Base-by-base conservation (phyloP, 2,888 invertebrate species). In the Sialis lutaria region DNA sequence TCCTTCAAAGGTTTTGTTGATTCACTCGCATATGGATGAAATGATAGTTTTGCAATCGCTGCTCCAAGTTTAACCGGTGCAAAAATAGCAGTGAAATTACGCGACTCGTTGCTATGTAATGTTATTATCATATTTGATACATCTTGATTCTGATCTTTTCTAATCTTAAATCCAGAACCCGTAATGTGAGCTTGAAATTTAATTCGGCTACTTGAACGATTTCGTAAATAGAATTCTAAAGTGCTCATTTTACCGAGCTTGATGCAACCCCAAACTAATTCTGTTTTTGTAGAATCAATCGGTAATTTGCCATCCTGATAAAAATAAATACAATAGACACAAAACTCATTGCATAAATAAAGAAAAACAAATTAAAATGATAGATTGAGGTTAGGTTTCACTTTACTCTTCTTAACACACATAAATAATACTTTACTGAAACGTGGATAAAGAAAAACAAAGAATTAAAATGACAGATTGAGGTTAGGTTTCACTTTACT, bases 201-300 rank as follows among this genome's bases (percentile, higher is more conserved):
- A 6, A 78, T 60, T 44, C 72, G 69, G 53, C 72, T 73, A 35
- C 65, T 61, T 7, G 73, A 68, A 7, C 65, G 72, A 54, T 78
- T 78, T 49, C 75, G 70, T 47, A 74, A 62, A 30, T 67, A 67
- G 56, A 78, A 69, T 41, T 72, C 68, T 53, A 74, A 74, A 1
- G 63, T 64, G 1, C 65, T 66, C 12, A 64, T 66, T 50, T 69
- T 74, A 33, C 75, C 72, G 7, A 70, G 57, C 56, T 70, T 72
- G 2, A 75, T 60, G 53, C 75, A 74, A 32, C 72, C 73, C 77
- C 77, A 78, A 10, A 73, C 67, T 6, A 78, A 54, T 51, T 75
- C 70, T 6, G 66, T 63, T 39, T 70, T 68, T 1, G 74, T 75
- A 1, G 73, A 68, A 55, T 73, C 70, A 8, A 78, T 63, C 0